Evolutionary conservation across 2,113 vertebrate genomes (phyloP).

Genomic region (Caracal caracal): DNA sequence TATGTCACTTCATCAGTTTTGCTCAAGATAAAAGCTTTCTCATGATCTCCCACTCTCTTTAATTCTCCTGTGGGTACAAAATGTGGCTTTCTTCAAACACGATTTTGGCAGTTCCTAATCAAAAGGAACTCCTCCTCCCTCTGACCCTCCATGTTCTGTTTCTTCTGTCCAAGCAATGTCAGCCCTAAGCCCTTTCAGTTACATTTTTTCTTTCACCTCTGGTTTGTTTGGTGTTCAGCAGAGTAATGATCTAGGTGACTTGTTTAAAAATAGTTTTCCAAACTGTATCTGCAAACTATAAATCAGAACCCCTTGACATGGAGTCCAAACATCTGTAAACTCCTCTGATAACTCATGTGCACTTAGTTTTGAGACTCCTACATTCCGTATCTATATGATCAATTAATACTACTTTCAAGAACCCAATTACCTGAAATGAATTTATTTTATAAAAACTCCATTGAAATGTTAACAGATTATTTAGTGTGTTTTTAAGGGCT

Average conservation of each 20-base stretch:
- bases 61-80: constrained; percentile 55
- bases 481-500: neutral
- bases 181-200: neutral
- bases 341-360: neutral
- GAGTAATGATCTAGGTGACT: neutral
- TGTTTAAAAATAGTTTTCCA: constrained; percentile 9
- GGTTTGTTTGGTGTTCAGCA: constrained; percentile 2
- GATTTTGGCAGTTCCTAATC: neutral
- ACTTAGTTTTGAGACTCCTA: neutral
- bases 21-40: constrained; percentile 53
- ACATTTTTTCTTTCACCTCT: constrained; percentile 22
- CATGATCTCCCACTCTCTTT: neutral
- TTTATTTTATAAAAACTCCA: neutral
- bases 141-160: neutral
- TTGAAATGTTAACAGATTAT: neutral
- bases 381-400: neutral
- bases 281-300: neutral
- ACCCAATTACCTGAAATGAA: neutral
- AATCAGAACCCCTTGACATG: neutral
- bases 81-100: constrained; percentile 36
- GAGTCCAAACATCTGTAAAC: neutral
- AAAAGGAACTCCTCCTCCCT: neutral
- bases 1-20: constrained; percentile 46
- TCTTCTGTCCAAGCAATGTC: neutral
- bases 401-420: neutral